Conservation (phyloP, 2,113 vertebrate genomes). For the Notechis scutatus region DNA sequence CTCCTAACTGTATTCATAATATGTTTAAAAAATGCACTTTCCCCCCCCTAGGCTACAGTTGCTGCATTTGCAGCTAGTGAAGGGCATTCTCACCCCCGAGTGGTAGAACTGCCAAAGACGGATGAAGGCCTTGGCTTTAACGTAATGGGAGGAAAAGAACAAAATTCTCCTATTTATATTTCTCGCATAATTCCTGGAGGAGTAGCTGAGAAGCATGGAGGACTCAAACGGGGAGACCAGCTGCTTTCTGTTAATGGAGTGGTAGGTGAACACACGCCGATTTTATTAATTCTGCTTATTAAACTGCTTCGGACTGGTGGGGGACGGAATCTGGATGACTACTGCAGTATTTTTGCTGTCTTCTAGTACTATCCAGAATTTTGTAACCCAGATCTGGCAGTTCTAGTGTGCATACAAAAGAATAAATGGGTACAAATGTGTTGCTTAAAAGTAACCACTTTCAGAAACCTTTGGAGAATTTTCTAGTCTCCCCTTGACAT, state of each 20-base stretch:
- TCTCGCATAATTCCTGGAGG: slow-evolving; percentile 98
- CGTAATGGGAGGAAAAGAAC: slow-evolving; percentile 98
- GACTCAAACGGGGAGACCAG: slow-evolving; percentile 97
- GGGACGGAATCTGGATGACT: background rate
- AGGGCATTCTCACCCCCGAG: slow-evolving; percentile 95
- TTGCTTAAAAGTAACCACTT: too few species aligned
- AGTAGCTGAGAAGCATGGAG: slow-evolving; percentile 94
- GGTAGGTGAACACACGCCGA: slow-evolving; percentile 75
- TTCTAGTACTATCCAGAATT: background rate
- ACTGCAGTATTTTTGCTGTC: background rate
- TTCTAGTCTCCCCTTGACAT: background rate
- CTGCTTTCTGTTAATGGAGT: slow-evolving; percentile 97
- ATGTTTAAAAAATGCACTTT: slow-evolving; percentile 49
- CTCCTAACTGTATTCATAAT: background rate
- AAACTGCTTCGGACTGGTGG: background rate
- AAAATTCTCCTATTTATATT: slow-evolving; percentile 99
- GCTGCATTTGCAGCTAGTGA: slow-evolving; percentile 98
- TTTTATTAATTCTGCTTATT: slow-evolving; percentile 41
- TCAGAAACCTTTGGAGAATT: background rate
- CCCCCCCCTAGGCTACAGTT: slow-evolving; percentile 87
- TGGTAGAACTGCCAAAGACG: slow-evolving; percentile 96
- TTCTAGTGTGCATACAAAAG: background rate
- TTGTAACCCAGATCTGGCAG: background rate
- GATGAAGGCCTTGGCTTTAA: slow-evolving; percentile 99
- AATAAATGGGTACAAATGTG: background rate